These are phyloP conservation scores for Prunella fulvescens DNA, from an alignment of 2,113 vertebrate genomes.

Conservation along the genomic window DNA sequence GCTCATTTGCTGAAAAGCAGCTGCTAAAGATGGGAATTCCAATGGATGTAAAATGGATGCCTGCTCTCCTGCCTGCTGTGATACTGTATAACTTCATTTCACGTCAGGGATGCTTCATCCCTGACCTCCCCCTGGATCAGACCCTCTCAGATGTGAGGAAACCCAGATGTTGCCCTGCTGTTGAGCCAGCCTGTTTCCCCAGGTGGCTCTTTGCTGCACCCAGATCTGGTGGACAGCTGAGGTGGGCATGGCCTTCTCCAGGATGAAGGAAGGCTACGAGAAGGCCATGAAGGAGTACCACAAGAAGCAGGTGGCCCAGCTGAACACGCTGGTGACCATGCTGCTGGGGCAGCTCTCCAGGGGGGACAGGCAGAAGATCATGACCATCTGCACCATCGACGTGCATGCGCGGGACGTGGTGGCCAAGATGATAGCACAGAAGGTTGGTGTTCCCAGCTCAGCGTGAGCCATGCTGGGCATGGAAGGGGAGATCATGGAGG, in stretches of 20 bases:
- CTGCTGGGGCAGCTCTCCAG: conserved; percentile 87
- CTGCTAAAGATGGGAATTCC: not conserved
- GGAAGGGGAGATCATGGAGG: not conserved
- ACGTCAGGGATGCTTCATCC: not conserved
- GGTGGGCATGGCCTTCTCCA: conserved; percentile 86
- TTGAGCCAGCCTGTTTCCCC: not conserved
- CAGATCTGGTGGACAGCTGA: conserved; percentile 98
- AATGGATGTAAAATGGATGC: not conserved
- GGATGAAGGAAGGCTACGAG: conserved; percentile 92
- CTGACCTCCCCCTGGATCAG: not conserved
- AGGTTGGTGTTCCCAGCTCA: conserved; percentile 70
- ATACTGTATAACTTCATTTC: not conserved
- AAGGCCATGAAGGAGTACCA: conserved; percentile 90
- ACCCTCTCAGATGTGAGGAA: accelerated
- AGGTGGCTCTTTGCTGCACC: conserved; percentile 90
- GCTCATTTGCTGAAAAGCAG: not conserved
- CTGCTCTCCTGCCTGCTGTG: not conserved
- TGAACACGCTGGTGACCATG: conserved; percentile 91
- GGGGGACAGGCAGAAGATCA: conserved; percentile 92
- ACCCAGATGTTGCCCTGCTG: not conserved
- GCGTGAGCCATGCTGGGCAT: accelerated
- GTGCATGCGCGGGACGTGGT: conserved; percentile 96
- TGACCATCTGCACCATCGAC: conserved; percentile 96
- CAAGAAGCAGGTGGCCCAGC: conserved; percentile 92
- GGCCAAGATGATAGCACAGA: conserved; percentile 89